These are phyloP conservation scores for Novumbra hubbsi DNA, from an alignment of 2,797 vertebrate genomes.

Conservation along the genomic window DNA sequence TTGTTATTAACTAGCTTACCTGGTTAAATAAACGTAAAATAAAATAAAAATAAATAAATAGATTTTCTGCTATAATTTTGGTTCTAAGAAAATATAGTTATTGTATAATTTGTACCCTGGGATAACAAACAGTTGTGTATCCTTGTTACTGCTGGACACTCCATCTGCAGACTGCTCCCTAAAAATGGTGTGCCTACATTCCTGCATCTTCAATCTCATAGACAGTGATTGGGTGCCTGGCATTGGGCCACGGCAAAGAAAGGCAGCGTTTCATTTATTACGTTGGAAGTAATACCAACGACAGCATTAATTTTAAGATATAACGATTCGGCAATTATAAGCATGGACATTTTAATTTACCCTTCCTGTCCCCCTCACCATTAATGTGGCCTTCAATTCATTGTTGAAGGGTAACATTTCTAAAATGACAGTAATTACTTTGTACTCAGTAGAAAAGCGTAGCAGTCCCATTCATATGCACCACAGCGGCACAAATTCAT, in stretches of 20 bases:
- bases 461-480: not conserved
- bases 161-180: slow-evolving; percentile 1
- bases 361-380: not conserved
- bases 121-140: not conserved
- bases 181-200: not conserved
- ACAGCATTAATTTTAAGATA: not conserved
- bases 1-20: no score
- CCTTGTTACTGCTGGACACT: not conserved
- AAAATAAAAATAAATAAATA: no score
- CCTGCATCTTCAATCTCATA: not conserved
- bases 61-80: no score
- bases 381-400: not conserved
- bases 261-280: not conserved
- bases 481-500: not conserved
- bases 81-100: no score
- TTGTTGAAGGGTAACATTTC: not conserved
- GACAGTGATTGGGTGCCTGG: not conserved
- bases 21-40: no score
- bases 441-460: not conserved
- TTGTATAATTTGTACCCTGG: no score
- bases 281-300: not conserved
- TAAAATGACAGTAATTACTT: not conserved
- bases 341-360: not conserved
- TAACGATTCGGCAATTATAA: not conserved
- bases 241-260: not conserved